Base-by-base conservation (phyloP, 2,797 vertebrate genomes). In the Alcedo atthis region DNA sequence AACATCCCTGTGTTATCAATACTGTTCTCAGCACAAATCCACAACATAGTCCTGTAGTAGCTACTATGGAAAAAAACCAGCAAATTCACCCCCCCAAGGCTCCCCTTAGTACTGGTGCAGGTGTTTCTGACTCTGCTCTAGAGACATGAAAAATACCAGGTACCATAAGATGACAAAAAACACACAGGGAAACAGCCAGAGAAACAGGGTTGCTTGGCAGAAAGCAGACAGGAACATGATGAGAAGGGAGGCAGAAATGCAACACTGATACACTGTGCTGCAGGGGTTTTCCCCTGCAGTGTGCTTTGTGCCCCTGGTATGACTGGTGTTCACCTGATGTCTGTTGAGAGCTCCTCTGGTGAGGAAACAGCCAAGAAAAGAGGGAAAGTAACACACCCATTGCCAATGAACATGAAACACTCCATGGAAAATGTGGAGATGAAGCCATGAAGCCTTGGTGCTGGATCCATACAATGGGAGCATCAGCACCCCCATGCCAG, bases 221-320 rank as follows among this genome's bases (percentile, higher is more conserved):
- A 82, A 91, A 61, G 33, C 42, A 91, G 78, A 87, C 22, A 54
- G 73, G 71, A 88, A 69, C 37, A 62, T 69, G 84, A 84, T 3
- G 40, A 82, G 35, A 51, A 93, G 81, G 49, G 68, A 54, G 64
- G 37, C 61, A 57, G 30, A 64, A 82, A 26, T 10, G 26, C 74
- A 30, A 42, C 2, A 1, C 63, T 81, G 86, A 57, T 74, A 76
- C 30, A 61, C 30, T 18, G 30, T 24, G 57, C 46, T 87, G 77
- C 90, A 85, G 71, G 85, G 51, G 54, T 13, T 88, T 80, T 45
- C 79, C 94, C 76, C 62, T 59, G 54, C 64, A 84, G 84, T 84
- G 89, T 84, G 37, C 64, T 79, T 79, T 87, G 49, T 81, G 93
- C 74, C 53, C 63, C 20, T 59, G 53, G 9, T 32, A 80, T 57